Conservation (phyloP, 2,888 invertebrate species). For the Bibio marci region DNA sequence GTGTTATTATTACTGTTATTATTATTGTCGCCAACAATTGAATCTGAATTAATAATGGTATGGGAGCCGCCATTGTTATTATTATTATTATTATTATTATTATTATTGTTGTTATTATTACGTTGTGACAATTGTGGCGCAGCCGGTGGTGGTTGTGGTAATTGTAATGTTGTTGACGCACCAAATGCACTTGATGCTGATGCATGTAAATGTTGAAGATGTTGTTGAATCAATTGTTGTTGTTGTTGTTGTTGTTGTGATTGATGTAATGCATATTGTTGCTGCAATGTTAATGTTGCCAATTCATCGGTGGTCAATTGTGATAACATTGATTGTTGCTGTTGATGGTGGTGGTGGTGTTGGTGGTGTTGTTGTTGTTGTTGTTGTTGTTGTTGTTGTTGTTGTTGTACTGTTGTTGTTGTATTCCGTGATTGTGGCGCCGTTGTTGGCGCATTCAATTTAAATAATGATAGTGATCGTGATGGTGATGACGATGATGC, state of each 20-base stretch:
- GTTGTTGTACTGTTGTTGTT: constrained; percentile 1
- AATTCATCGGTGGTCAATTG: neutral
- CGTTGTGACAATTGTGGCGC: too few relatives aligned
- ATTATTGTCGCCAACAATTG: constrained; percentile 1
- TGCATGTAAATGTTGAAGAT: constrained; percentile 4
- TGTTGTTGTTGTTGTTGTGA: constrained; percentile 10
- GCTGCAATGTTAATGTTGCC: constrained; percentile 11
- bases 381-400: constrained; percentile 2
- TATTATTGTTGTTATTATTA: too few relatives aligned
- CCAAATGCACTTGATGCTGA: too few relatives aligned
- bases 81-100: too few relatives aligned
- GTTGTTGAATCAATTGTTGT: constrained; percentile 7
- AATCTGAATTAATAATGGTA: neutral
- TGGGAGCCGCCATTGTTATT: too few relatives aligned
- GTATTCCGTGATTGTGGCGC: constrained; percentile 1
- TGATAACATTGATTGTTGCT: constrained; percentile 3
- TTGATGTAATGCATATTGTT: constrained; percentile 4
- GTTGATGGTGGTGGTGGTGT: constrained; percentile 7
- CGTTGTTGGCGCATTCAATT: neutral
- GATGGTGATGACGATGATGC: neutral
- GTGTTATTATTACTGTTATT: neutral
- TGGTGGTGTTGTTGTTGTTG: constrained; percentile 7
- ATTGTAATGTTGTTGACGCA: too few relatives aligned
- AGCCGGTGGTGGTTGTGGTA: too few relatives aligned
- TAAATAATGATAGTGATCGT: neutral